These are phyloP conservation scores for Phortica variegata DNA, from an alignment of 1,140 invertebrate species.

Conservation along the genomic window DNA sequence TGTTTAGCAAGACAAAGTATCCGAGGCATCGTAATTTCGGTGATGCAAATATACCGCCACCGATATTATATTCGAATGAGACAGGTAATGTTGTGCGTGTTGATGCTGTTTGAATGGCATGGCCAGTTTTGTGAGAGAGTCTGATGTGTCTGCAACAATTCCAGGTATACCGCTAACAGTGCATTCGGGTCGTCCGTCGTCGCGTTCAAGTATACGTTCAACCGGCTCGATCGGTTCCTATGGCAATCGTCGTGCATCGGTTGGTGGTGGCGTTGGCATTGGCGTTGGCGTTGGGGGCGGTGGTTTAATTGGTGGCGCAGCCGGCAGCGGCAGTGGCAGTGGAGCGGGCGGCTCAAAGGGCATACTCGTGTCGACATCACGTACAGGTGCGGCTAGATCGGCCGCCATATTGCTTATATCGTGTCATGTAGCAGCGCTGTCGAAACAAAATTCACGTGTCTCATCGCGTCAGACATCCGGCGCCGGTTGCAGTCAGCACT, in stretches of 20 bases:
- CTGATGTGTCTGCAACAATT: slow-evolving; percentile 18
- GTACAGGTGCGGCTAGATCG: slow-evolving; percentile 84
- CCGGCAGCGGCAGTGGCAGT: slow-evolving; percentile 17
- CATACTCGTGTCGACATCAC: slow-evolving; percentile 70
- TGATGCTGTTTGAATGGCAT: not conserved
- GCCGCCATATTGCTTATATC: slow-evolving; percentile 89
- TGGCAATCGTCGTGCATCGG: slow-evolving; percentile 64
- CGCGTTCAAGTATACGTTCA: slow-evolving; percentile 68
- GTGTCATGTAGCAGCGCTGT: slow-evolving; percentile 69
- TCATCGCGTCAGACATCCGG: slow-evolving; percentile 52
- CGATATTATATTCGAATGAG: slow-evolving; percentile 79
- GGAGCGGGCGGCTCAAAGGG: slow-evolving; percentile 57
- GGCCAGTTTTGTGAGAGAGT: too few species aligned
- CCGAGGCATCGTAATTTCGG: slow-evolving; percentile 73
- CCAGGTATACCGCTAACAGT: slow-evolving; percentile 65
- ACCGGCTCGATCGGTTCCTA: slow-evolving; percentile 62
- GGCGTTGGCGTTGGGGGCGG: slow-evolving; percentile 49
- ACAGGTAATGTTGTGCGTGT: slow-evolving; percentile 60
- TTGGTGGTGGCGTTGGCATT: slow-evolving; percentile 58
- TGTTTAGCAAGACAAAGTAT: slow-evolving; percentile 73
- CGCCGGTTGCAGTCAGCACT: slow-evolving; percentile 52
- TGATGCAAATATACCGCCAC: slow-evolving; percentile 77
- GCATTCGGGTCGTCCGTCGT: slow-evolving; percentile 65
- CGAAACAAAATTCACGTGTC: slow-evolving; percentile 48
- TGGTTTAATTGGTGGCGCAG: slow-evolving; percentile 7